Base-by-base conservation (phyloP, 2,113 vertebrate species). In the Hirundichthys speculiger region DNA sequence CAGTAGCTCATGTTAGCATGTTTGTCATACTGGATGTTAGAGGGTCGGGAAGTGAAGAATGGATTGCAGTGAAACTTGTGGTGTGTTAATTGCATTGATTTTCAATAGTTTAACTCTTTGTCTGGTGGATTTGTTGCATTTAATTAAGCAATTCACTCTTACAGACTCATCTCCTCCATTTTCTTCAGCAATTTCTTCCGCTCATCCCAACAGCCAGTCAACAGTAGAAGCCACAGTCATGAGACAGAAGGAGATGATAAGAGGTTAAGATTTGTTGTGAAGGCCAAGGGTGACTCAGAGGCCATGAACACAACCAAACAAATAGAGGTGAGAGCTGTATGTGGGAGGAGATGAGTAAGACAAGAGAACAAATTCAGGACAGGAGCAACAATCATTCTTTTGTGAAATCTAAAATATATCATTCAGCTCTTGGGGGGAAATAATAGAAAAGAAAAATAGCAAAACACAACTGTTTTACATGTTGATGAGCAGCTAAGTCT, bases 191-290 rank as follows among this genome's bases (percentile, higher is more conserved):
- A 22, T 63, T 53, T 67, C 46, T 50, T 53, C 51, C 57, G 5
- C 25, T 79, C 50, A 48, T 42, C 58, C 46, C 58, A 27, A 21
- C 16, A 47, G 64, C 22, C 24, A 45, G 50, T 67, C 13, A 7
- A 64, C 55, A 64, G 38, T 15, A 38, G 41, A 54, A 19, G 65
- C 27, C 21, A 40, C 61, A n/a, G 9, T 73, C 63, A 58, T n/a
- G 43, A 65, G 55, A 72, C 22, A 74, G 43, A 42, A 66, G 62
- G 65, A 78, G 61, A 58, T 61, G 62, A 78, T 74, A 73, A 71
- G 71, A 57, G 19, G 30, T 43, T 65, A 27, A 69, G 63, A 77
- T 78, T 66, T 66, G 58, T 67, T 61, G 71, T 62, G 87, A 76
- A 56, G 70, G 70, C 55, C 42, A 39, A 11, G 58, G 55, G 70